phyloP scores from a whole-genome alignment of 2,888 invertebrate species.

The Polyommatus icarus region DNA sequence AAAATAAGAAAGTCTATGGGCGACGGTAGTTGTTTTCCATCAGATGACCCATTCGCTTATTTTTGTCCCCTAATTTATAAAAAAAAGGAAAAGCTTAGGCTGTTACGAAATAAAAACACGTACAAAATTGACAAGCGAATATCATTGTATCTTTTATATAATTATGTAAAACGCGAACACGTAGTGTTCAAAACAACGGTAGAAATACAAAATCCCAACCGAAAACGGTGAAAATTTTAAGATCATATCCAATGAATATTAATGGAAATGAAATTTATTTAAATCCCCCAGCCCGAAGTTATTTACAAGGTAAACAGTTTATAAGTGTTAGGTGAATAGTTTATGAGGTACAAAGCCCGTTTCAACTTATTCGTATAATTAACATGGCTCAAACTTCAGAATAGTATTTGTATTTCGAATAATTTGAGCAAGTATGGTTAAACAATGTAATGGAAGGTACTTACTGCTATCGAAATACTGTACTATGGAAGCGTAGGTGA shows the following conservation, averaged over 20 bases:
- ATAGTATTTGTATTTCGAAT: not conserved
- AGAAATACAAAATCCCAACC: constrained; percentile 50
- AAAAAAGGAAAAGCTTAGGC: no score
- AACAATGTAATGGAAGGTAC: not conserved
- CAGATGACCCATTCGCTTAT: no score
- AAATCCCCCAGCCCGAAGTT: constrained; percentile 45
- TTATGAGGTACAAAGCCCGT: constrained; percentile 34
- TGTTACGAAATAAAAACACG: constrained; percentile 25
- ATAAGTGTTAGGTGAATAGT: constrained; percentile 47
- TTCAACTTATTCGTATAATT: constrained; percentile 5
- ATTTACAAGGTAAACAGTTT: constrained; percentile 44
- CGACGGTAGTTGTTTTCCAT: no score
- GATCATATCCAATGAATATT: constrained; percentile 65
- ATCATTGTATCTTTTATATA: constrained; percentile 59
- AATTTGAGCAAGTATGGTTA: not conserved
- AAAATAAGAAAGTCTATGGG: no score
- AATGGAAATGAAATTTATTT: constrained; percentile 54
- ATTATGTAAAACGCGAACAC: constrained; percentile 66
- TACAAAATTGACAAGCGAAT: constrained; percentile 41
- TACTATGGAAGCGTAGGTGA: no score
- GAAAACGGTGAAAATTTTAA: constrained; percentile 51
- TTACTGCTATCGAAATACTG: not conserved
- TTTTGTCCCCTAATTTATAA: no score
- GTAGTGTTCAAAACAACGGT: constrained; percentile 53
- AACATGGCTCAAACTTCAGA: not conserved